Conservation (phyloP, 2,888 invertebrate genomes). For the Leptura quadrifasciata region DNA sequence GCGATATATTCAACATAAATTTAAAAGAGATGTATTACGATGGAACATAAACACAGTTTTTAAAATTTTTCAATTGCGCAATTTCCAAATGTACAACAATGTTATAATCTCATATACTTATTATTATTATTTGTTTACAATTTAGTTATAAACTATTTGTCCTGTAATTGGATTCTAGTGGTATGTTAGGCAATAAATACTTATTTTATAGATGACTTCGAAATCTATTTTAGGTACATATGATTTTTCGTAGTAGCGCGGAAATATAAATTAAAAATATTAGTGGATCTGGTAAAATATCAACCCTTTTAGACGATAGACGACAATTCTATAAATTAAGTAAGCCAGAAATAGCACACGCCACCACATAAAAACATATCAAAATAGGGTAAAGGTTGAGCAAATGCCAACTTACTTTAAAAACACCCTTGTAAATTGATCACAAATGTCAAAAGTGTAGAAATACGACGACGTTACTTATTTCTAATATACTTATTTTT, state of each 20-base stretch:
- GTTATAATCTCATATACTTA: no score
- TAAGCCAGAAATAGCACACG: constrained; percentile 26
- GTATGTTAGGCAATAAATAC: no score
- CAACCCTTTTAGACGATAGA: constrained; percentile 18
- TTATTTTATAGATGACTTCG: not conserved
- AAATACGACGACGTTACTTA: constrained; percentile 59
- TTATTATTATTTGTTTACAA: no score
- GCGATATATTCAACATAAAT: no score
- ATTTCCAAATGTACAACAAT: no score
- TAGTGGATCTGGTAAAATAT: constrained; percentile 15
- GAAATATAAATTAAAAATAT: constrained; percentile 36
- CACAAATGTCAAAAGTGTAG: constrained; percentile 65
- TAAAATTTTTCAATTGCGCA: no score
- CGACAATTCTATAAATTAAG: constrained; percentile 31
- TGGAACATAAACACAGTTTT: no score
- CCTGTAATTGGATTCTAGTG: no score
- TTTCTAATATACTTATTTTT: constrained; percentile 63
- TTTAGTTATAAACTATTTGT: no score
- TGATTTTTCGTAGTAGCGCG: not conserved
- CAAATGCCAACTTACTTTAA: constrained; percentile 54
- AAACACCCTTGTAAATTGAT: constrained; percentile 61
- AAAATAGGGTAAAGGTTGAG: constrained; percentile 47
- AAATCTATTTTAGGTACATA: not conserved
- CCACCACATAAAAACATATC: constrained; percentile 38
- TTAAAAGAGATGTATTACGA: no score